Evolutionary conservation across 1,140 invertebrate species (phyloP).

Genomic region (Drosophila parvula): DNA sequence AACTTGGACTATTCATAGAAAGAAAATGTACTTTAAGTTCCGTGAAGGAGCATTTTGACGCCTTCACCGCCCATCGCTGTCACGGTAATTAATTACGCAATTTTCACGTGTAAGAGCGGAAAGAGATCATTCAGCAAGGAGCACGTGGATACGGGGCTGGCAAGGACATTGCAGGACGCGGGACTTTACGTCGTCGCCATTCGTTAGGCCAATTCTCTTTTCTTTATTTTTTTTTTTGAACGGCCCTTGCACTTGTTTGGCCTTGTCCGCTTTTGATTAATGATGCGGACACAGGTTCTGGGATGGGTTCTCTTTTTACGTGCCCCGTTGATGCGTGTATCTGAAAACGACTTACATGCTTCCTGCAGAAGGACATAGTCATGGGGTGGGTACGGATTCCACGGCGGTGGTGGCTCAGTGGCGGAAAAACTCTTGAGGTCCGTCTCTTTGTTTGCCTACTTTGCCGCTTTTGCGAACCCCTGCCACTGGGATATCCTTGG

Average conservation of each 20-base stretch:
- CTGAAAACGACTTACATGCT: slow-evolving; percentile 56
- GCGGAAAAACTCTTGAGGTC: slow-evolving; percentile 31
- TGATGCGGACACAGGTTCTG: slow-evolving; percentile 46
- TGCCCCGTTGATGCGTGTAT: slow-evolving; percentile 53
- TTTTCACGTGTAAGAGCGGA: slow-evolving; percentile 56
- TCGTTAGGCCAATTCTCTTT: slow-evolving; percentile 22
- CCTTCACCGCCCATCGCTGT: slow-evolving; percentile 14
- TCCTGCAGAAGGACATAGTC: slow-evolving; percentile 10
- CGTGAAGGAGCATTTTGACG: slow-evolving; percentile 45
- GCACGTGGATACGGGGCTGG: neutral
- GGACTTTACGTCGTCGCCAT: slow-evolving; percentile 35
- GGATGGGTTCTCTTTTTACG: slow-evolving; percentile 47
- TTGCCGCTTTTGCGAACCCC: slow-evolving; percentile 19
- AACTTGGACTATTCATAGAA: neutral
- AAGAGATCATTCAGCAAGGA: slow-evolving; percentile 31
- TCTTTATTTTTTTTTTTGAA: slow-evolving; percentile 16
- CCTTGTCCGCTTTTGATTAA: slow-evolving; percentile 68
- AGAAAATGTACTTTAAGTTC: neutral
- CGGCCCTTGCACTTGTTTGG: slow-evolving; percentile 47
- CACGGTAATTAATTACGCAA: slow-evolving; percentile 74
- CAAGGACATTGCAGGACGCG: slow-evolving; percentile 32
- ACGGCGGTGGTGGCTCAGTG: slow-evolving; percentile 17
- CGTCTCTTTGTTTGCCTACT: slow-evolving; percentile 65
- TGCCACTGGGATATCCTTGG: slow-evolving; percentile 20
- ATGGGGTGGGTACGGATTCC: slow-evolving; percentile 24